Percentiles rank a stretch among this genome's conserved stretches.
Conservation (phyloP, 2,797 vertebrate species). For the Ctenopoma kingsleyae region DNA sequence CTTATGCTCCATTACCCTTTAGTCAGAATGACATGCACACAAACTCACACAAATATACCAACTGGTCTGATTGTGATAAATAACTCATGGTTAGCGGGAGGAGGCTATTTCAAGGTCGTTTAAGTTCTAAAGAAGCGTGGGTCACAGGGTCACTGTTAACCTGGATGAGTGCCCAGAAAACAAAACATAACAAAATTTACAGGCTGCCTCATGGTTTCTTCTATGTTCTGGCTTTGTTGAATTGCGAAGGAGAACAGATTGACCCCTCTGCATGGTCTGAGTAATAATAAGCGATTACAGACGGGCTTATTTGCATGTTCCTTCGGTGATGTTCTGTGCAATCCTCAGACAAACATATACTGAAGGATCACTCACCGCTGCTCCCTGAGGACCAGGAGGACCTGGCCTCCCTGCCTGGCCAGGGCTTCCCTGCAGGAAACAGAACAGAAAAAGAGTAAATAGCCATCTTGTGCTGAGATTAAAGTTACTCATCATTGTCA, state of each 20-base stretch:
- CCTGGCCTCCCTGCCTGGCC: conserved; percentile 91
- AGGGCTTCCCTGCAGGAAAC: conserved; percentile 83
- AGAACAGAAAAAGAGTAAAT: conserved; percentile 41
- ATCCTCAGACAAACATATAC: conserved; percentile 9
- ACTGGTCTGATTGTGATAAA: conserved; percentile 85
- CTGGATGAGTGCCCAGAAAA: conserved; percentile 77
- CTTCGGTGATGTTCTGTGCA: conserved; percentile 9
- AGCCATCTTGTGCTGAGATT: conserved; percentile 18
- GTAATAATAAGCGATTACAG: conserved; percentile 49
- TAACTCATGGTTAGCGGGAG: conserved; percentile 65
- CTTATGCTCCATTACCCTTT: conserved; percentile 82
- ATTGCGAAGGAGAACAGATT: conserved; percentile 46
- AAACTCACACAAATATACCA: conserved; percentile 45
- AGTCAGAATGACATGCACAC: conserved; percentile 64
- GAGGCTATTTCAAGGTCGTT: conserved; percentile 85
- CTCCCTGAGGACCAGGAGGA: conserved; percentile 89
- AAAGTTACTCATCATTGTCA: conserved; percentile 37
- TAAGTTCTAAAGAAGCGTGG: conserved; percentile 80
- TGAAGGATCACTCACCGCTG: conserved; percentile 88
- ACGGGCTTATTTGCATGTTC: conserved; percentile 36
- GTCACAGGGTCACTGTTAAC: conserved; percentile 71
- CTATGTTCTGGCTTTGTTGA: conserved; percentile 32
- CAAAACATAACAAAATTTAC: conserved; percentile 61
- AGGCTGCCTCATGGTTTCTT: conserved; percentile 35
- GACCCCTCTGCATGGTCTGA: conserved; percentile 52